Evolutionary conservation across 2,113 vertebrate species (phyloP).

Genomic region (Aphelocoma coerulescens): DNA sequence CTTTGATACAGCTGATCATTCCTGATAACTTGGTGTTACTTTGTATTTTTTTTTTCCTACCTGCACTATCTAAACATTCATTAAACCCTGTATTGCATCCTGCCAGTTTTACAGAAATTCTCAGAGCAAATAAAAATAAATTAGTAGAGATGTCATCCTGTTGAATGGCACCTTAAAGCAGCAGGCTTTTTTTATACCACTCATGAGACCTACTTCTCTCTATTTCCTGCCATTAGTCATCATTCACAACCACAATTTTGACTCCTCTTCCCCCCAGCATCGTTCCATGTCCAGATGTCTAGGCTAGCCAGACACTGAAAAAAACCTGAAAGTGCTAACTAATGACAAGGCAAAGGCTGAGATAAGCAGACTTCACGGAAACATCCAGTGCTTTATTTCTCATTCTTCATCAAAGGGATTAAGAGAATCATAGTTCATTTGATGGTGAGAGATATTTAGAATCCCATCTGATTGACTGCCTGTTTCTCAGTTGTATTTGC

Average conservation of each 20-base stretch:
- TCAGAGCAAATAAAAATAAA: not conserved
- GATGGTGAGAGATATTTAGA: not conserved
- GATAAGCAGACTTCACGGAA: not conserved
- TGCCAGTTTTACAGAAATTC: not conserved
- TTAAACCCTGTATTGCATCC: not conserved
- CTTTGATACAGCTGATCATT: not conserved
- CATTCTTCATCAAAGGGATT: not conserved
- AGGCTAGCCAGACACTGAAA: not conserved
- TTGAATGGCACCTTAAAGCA: not conserved
- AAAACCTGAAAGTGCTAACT: not conserved
- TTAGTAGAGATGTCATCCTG: not conserved
- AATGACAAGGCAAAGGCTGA: not conserved
- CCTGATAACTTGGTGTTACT: not conserved
- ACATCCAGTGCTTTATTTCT: not conserved
- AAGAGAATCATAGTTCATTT: not conserved
- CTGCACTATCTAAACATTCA: not conserved
- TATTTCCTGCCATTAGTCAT: not conserved
- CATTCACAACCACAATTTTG: not conserved
- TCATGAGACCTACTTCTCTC: not conserved
- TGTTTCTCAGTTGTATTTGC: not conserved
- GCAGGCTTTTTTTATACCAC: not conserved
- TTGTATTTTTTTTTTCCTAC: not conserved
- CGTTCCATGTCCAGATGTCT: not conserved
- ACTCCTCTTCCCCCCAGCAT: not conserved
- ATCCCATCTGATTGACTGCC: not conserved